phyloP scores from a whole-genome alignment of 1,140 invertebrate species.

The Gryllus bimaculatus region DNA sequence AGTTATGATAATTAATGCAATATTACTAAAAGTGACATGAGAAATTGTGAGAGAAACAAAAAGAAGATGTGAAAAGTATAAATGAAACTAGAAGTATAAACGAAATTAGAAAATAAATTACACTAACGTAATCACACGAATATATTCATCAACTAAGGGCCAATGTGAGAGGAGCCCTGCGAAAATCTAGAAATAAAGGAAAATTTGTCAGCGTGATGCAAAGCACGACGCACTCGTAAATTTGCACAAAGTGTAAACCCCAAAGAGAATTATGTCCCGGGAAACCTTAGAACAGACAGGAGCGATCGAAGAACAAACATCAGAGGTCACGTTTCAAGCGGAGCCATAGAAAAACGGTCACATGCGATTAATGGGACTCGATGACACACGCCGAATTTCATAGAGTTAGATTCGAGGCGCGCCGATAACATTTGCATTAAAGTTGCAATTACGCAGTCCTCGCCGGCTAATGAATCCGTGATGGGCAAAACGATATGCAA shows the following conservation, averaged over 20 bases:
- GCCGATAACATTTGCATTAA: slow-evolving; percentile 1
- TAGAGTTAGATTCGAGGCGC: not conserved
- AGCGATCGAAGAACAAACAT: not conserved
- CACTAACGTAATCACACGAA: no score
- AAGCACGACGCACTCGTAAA: not conserved
- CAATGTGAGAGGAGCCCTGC: no score
- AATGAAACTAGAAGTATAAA: no score
- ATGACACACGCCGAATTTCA: slow-evolving; percentile 3
- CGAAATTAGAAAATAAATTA: no score
- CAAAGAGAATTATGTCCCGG: not conserved
- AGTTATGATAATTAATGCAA: no score
- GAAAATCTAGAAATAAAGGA: no score
- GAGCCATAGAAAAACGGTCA: not conserved
- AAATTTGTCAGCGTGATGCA: no score
- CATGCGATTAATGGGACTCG: not conserved
- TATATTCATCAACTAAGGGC: no score
- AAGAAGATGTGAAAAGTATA: no score
- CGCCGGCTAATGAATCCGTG: not conserved
- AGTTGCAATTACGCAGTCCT: slow-evolving; percentile 3
- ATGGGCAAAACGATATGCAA: not conserved
- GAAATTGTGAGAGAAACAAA: no score
- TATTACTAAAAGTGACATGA: no score
- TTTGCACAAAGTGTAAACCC: not conserved
- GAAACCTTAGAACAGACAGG: not conserved
- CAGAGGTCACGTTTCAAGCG: not conserved